These are phyloP conservation scores for Maconellicoccus hirsutus DNA, from an alignment of 1,140 invertebrate genomes.

Conservation along the genomic window DNA sequence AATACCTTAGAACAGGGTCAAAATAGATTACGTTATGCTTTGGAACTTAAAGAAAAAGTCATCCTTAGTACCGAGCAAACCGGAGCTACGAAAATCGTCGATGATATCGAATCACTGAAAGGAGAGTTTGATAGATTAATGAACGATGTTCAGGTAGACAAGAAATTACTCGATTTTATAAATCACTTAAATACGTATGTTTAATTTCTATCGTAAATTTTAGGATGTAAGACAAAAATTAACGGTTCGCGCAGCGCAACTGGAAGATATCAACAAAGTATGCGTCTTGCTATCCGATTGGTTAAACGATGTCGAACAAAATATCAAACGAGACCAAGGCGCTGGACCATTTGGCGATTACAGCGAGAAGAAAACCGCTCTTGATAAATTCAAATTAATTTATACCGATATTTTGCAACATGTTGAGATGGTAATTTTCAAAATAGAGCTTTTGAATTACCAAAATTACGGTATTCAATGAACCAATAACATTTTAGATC, in stretches of 20 bases:
- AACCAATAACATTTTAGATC: slow-evolving; percentile 36
- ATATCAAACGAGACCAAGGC: slow-evolving; percentile 54
- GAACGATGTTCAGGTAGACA: slow-evolving; percentile 51
- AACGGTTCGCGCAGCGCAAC: slow-evolving; percentile 50
- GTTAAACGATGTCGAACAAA: slow-evolving; percentile 74
- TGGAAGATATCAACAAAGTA: slow-evolving; percentile 76
- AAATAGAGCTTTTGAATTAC: no score
- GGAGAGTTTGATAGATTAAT: slow-evolving; percentile 77
- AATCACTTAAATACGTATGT: not conserved
- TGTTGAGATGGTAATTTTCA: slow-evolving; percentile 45
- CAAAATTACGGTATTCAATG: no score
- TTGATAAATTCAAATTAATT: slow-evolving; percentile 69
- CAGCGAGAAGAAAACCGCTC: slow-evolving; percentile 73
- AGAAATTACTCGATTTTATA: no score
- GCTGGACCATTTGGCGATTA: slow-evolving; percentile 59
- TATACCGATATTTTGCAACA: slow-evolving; percentile 65
- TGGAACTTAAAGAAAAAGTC: slow-evolving; percentile 84
- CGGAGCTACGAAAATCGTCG: slow-evolving; percentile 74
- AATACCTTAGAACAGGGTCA: slow-evolving; percentile 81
- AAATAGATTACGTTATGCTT: slow-evolving; percentile 73
- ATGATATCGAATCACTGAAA: slow-evolving; percentile 76
- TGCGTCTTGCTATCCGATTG: slow-evolving; percentile 67
- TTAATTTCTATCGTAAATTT: no score
- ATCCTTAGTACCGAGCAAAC: slow-evolving; percentile 81
- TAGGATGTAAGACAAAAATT: slow-evolving; percentile 63